A percentile compares a stretch with the other conserved stretches of the same genome.
These are phyloP conservation scores for Maccullochella peelii DNA, from an alignment of 2,113 vertebrate species.

Conservation along the genomic window DNA sequence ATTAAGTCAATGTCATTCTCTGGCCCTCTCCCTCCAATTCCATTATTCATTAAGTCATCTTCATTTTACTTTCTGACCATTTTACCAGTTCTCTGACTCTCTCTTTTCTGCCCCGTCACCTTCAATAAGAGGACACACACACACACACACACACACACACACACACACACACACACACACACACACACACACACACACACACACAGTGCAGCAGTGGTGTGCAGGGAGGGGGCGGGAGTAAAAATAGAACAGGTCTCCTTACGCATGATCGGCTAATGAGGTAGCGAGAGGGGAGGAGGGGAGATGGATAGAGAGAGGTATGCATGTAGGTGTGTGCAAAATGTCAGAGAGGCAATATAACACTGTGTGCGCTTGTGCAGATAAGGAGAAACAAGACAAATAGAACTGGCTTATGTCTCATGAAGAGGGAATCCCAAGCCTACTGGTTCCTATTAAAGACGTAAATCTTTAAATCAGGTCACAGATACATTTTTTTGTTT, in stretches of 20 bases:
- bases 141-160: constrained; percentile 5
- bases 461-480: background rate
- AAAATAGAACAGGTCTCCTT: constrained; percentile 79
- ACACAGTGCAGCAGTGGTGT: constrained; percentile 33
- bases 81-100: background rate
- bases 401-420: background rate
- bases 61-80: constrained; percentile 38
- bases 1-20: constrained; percentile 21
- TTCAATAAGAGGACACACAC: constrained; percentile 49
- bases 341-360: background rate
- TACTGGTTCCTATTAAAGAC: background rate
- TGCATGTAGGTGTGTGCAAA: constrained; percentile 24
- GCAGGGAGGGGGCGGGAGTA: constrained; percentile 54
- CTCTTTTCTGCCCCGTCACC: constrained; percentile 42
- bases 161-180: constrained; percentile 7
- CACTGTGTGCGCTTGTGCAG: background rate
- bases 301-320: constrained; percentile 33
- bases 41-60: constrained; percentile 31
- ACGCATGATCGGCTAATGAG: constrained; percentile 74
- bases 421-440: background rate
- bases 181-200: background rate
- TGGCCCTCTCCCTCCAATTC: background rate
- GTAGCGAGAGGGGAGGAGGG: constrained; percentile 15
- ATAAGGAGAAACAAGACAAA: background rate
- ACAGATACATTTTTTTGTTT: background rate